These are phyloP conservation scores for Leptosomus discolor DNA, from an alignment of 2,113 vertebrate species.

Conservation along the genomic window DNA sequence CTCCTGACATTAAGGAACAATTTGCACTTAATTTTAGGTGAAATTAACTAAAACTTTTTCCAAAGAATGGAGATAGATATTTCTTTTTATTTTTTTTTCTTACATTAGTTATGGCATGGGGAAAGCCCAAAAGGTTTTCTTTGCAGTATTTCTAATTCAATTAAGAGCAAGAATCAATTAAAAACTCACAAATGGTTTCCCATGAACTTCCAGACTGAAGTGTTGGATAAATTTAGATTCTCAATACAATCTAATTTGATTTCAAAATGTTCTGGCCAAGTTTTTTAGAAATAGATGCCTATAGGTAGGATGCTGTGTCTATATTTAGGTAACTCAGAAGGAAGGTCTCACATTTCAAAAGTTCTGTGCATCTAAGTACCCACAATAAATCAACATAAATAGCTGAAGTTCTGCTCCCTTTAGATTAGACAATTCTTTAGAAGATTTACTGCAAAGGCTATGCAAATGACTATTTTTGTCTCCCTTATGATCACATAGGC, in stretches of 20 bases:
- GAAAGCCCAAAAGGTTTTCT: slow-evolving; percentile 26
- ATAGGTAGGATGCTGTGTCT: not conserved
- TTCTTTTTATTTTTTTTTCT: slow-evolving; percentile 44
- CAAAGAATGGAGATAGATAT: not conserved
- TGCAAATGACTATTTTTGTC: not conserved
- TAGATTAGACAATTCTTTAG: not conserved
- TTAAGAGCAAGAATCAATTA: slow-evolving; percentile 33
- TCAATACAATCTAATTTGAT: not conserved
- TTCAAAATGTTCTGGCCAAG: not conserved
- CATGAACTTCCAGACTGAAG: slow-evolving; percentile 20
- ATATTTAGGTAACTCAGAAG: not conserved
- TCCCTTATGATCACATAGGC: not conserved
- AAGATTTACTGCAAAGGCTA: not conserved
- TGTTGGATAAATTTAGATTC: slow-evolving; percentile 42
- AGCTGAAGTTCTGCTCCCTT: not conserved
- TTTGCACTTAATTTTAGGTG: not conserved
- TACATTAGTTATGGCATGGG: slow-evolving; percentile 22
- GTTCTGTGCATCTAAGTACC: not conserved
- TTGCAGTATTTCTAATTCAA: slow-evolving; percentile 32
- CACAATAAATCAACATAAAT: not conserved
- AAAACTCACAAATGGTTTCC: slow-evolving; percentile 28
- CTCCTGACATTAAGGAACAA: not conserved
- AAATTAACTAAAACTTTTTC: slow-evolving; percentile 15
- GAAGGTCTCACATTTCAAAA: not conserved
- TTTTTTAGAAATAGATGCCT: not conserved